A percentile compares a stretch with the other conserved stretches of the same genome.
phyloP scores from a whole-genome alignment of 2,888 invertebrate species.

The Bellardia pandia region DNA sequence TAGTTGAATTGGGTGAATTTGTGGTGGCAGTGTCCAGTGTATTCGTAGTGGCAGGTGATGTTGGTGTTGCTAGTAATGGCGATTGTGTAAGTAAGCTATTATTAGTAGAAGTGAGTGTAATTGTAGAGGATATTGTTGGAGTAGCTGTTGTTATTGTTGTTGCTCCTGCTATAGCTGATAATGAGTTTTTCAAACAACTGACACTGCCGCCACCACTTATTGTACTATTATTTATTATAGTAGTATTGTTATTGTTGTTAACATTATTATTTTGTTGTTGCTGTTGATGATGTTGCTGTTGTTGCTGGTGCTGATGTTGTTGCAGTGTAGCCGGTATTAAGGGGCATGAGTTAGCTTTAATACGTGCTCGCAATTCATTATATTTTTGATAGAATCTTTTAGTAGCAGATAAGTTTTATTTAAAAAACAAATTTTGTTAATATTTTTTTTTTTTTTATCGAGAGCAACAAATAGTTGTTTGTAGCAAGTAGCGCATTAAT shows the following conservation, averaged over 20 bases:
- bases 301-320: constrained; percentile 82
- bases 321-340: constrained; percentile 87
- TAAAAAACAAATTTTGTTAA: constrained; percentile 13
- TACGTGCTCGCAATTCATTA: constrained; percentile 93
- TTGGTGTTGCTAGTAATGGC: constrained; percentile 74
- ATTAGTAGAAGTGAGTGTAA: constrained; percentile 54
- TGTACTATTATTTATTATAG: constrained; percentile 75
- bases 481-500: constrained; percentile 31
- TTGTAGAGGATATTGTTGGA: constrained; percentile 6
- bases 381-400: constrained; percentile 94
- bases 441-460: constrained; percentile 37
- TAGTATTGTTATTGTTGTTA: constrained; percentile 77
- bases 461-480: constrained; percentile 28
- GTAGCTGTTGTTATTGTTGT: constrained; percentile 8
- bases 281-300: constrained; percentile 76
- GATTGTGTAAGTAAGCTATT: constrained; percentile 63
- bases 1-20: constrained; percentile 77
- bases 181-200: constrained; percentile 57
- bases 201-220: constrained; percentile 75
- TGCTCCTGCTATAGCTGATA: constrained; percentile 39
- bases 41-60: constrained; percentile 73
- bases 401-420: constrained; percentile 42
- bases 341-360: constrained; percentile 93
- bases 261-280: constrained; percentile 75
- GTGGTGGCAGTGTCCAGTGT: constrained; percentile 66